Conservation (phyloP, 1,140 invertebrate species). For the Nixonia krombeini region DNA sequence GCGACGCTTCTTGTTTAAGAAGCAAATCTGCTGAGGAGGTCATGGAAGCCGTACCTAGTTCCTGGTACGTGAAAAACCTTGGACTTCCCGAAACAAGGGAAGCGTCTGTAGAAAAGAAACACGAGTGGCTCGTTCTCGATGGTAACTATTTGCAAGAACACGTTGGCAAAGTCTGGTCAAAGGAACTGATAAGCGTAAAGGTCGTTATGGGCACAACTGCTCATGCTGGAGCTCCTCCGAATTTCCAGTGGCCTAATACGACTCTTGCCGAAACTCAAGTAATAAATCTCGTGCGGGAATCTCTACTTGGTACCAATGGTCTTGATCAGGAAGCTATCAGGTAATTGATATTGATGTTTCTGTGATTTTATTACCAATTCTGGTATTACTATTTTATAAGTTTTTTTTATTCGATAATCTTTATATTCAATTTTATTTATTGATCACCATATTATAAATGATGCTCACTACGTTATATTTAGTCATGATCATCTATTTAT, state of each 20-base stretch:
- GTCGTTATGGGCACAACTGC: constrained; percentile 82
- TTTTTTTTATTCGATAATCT: constrained; percentile 10
- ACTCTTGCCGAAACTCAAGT: constrained; percentile 77
- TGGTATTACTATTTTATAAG: background rate
- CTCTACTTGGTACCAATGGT: constrained; percentile 75
- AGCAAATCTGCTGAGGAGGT: constrained; percentile 76
- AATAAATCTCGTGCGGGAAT: constrained; percentile 75
- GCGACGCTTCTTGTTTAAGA: constrained; percentile 75
- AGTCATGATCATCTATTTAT: too few relatives aligned
- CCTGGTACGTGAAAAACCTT: constrained; percentile 73
- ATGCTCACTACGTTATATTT: too few relatives aligned
- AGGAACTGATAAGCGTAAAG: constrained; percentile 69
- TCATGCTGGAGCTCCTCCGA: constrained; percentile 76
- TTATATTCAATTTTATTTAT: too few relatives aligned
- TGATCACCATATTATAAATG: too few relatives aligned
- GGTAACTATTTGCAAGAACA: constrained; percentile 78
- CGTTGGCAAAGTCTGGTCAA: constrained; percentile 75
- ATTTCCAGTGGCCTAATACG: constrained; percentile 73
- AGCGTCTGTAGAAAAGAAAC: constrained; percentile 69
- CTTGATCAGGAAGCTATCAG: constrained; percentile 75
- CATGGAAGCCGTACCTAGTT: constrained; percentile 77
- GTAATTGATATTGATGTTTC: constrained; percentile 29
- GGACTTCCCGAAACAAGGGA: constrained; percentile 76
- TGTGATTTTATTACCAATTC: too few relatives aligned
- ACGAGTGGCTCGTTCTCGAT: constrained; percentile 84